Base-by-base conservation (phyloP, 2,113 vertebrate species). In the Sialia sialis region DNA sequence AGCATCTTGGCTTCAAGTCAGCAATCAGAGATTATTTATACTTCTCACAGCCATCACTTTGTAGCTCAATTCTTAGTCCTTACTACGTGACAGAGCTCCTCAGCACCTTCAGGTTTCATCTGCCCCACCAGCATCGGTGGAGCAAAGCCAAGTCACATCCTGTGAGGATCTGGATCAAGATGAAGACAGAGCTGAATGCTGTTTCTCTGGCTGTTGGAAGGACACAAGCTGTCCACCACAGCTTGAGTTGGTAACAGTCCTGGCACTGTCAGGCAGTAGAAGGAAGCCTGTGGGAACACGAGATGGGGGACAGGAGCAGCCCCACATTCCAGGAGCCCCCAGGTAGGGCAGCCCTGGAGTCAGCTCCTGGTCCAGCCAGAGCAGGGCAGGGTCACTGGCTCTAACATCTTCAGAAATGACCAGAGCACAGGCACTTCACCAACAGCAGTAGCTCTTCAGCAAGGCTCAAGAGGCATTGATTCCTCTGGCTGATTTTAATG, bases 91-190 rank as follows among this genome's bases (percentile, higher is more conserved):
- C 36, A 29, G 44, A 52, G 11, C 19, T 69, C 27, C 27, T 88
- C 25, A 12, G 36, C 23, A 32, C 16, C 59, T 51, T 39, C 15
- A 34, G 49, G 23, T 48, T 72, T 58, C 26, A 41, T 16, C 49
- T 46, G 5, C 26, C 36, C 63, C 18, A 26, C 6, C 1, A 2
- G 18, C 29, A 14, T 6, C 2, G 4, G 16, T 5, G 11, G 4
- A 52, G 54, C 36, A 66, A 36, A 54, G 34, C 38, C 11, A 38
- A 49, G 18, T 60, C 27, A 19, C 27, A 83, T 10, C 34, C 36
- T 3, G 0, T 38, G 48, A 46, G 34, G 36, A 16, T 30, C 41
- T 68, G 64, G 30, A 39, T 43, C 23, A 44, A 64, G 52, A 6
- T 5, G 2, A 78, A 78, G 23, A 44, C 12, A 59, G 32, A 2